These are phyloP conservation scores for Periophthalmodon schlosseri DNA, from an alignment of 2,113 vertebrate species.

Conservation along the genomic window DNA sequence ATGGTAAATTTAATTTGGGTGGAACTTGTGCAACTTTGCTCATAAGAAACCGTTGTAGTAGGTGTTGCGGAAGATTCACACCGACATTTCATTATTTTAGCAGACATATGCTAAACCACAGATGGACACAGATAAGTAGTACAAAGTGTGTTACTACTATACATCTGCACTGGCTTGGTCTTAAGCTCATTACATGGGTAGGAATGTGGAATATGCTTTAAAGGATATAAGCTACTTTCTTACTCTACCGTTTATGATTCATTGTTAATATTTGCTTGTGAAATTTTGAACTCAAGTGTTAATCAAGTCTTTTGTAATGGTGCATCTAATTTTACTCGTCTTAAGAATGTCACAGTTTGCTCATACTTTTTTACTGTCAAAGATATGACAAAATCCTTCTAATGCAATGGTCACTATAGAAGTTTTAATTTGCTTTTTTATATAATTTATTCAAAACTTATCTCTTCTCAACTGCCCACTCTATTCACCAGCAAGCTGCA, in stretches of 20 bases:
- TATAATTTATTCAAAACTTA: constrained; percentile 21
- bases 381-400: not conserved
- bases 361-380: constrained; percentile 30
- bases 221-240: not conserved
- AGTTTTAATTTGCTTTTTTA: constrained; percentile 43
- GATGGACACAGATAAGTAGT: not conserved
- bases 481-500: constrained; percentile 53
- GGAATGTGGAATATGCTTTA: constrained; percentile 19
- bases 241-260: not conserved
- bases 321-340: not conserved
- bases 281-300: constrained; percentile 2
- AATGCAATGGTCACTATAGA: no score
- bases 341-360: constrained; percentile 42
- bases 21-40: constrained; percentile 48
- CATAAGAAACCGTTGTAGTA: not conserved
- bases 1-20: not conserved
- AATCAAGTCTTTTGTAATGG: not conserved
- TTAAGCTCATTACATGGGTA: constrained; percentile 24
- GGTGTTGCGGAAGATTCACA: constrained; percentile 9
- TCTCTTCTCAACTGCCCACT: constrained; percentile 43
- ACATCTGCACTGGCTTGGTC: not conserved
- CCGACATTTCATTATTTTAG: not conserved
- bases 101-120: constrained; percentile 2
- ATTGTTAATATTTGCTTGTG: constrained; percentile 4
- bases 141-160: not conserved